Conservation (phyloP, 2,113 vertebrate genomes). For the Gila orcuttii region DNA sequence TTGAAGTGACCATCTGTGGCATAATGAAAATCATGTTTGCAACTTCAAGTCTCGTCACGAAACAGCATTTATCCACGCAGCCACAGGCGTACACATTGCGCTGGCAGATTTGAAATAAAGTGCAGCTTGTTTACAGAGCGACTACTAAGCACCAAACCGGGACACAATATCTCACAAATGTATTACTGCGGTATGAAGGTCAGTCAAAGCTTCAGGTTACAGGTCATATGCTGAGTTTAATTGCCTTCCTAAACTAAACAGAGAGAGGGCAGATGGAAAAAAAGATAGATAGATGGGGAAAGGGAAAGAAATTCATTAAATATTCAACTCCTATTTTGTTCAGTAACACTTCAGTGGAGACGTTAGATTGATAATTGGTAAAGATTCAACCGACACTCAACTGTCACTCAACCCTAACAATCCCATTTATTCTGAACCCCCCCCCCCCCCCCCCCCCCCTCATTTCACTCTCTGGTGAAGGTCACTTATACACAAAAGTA, state of each 20-base stretch:
- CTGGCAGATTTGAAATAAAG: slow-evolving; percentile 26
- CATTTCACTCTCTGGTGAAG: slow-evolving; percentile 26
- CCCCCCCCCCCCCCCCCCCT: not conserved
- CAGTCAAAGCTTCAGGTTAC: slow-evolving; percentile 49
- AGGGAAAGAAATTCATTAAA: slow-evolving; percentile 49
- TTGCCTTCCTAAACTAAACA: slow-evolving; percentile 36
- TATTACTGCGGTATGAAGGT: slow-evolving; percentile 26
- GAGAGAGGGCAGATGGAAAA: slow-evolving; percentile 12
- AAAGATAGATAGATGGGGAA: not conserved
- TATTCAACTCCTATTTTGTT: slow-evolving; percentile 57
- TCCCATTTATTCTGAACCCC: slow-evolving; percentile 38
- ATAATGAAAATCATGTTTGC: slow-evolving; percentile 31
- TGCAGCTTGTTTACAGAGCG: slow-evolving; percentile 13
- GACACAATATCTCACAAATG: slow-evolving; percentile 33
- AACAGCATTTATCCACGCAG: slow-evolving; percentile 15
- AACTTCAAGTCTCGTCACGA: slow-evolving; percentile 18
- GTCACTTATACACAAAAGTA: slow-evolving; percentile 13
- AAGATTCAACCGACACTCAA: slow-evolving; percentile 23
- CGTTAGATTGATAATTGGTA: slow-evolving; percentile 59
- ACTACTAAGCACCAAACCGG: slow-evolving; percentile 2
- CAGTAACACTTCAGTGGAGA: slow-evolving; percentile 48
- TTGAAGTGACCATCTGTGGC: slow-evolving; percentile 45
- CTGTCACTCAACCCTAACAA: slow-evolving; percentile 18
- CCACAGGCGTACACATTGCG: not conserved
- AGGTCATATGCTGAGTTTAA: slow-evolving; percentile 46